These are phyloP conservation scores for Lymantria dispar DNA, from an alignment of 2,888 invertebrate genomes.

Conservation along the genomic window DNA sequence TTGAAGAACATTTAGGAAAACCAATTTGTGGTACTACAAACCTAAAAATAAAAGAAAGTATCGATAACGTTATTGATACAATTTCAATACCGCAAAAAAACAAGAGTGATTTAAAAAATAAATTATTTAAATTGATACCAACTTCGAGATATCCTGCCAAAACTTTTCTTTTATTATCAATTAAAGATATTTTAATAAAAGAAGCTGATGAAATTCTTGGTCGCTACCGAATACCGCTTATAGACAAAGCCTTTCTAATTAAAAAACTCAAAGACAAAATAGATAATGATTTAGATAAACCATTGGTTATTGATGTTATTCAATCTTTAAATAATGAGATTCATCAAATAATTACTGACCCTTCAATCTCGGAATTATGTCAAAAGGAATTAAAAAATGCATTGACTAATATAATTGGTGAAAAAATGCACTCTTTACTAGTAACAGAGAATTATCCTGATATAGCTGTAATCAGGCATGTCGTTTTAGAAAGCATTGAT, in stretches of 20 bases:
- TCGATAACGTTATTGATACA: too few relatives aligned
- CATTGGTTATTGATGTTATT: background rate
- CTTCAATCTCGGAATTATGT: too few relatives aligned
- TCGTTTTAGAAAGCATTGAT: background rate
- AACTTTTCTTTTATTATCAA: too few relatives aligned
- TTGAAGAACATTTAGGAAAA: too few relatives aligned
- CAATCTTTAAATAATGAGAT: background rate
- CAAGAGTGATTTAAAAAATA: too few relatives aligned
- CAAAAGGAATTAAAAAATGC: background rate
- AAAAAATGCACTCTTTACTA: background rate
- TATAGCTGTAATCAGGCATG: background rate
- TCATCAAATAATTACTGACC: background rate
- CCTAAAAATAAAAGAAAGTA: too few relatives aligned
- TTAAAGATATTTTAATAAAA: background rate
- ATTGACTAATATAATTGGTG: conserved; percentile 2
- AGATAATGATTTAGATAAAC: background rate
- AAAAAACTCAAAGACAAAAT: background rate
- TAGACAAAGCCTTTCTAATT: background rate
- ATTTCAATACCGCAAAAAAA: too few relatives aligned
- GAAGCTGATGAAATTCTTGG: background rate
- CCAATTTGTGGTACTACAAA: too few relatives aligned
- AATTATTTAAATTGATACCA: too few relatives aligned
- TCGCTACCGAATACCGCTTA: background rate
- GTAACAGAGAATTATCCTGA: background rate
- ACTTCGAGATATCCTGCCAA: too few relatives aligned